Conservation (phyloP, 2,113 vertebrate species). For the Mionectes macconnelli region DNA sequence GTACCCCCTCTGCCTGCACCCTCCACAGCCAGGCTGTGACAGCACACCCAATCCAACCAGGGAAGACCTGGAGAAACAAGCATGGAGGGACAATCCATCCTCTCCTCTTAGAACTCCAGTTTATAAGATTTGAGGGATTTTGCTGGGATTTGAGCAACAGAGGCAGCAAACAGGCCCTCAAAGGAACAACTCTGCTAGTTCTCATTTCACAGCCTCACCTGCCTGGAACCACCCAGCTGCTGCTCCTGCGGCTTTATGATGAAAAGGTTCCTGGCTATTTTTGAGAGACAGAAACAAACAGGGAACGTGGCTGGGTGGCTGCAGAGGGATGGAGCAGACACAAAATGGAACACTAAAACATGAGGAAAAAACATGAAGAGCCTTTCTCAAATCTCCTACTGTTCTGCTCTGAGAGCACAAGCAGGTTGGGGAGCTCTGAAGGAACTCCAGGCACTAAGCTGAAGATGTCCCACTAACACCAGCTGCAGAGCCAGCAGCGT, state of each 20-base stretch:
- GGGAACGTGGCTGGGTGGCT: not conserved
- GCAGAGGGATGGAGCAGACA: not conserved
- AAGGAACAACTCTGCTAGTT: not conserved
- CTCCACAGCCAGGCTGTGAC: not conserved
- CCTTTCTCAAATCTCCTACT: not conserved
- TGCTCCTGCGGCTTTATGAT: not conserved
- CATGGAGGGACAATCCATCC: not conserved
- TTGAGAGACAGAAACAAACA: not conserved
- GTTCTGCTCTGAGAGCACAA: not conserved
- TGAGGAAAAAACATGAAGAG: accelerated
- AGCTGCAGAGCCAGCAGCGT: not conserved
- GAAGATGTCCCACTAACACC: not conserved
- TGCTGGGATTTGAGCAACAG: not conserved
- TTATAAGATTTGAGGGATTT: no score
- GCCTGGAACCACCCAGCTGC: not conserved
- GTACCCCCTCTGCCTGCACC: not conserved
- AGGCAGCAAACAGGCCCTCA: not conserved
- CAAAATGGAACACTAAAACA: not conserved
- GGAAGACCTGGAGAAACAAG: no score
- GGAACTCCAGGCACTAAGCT: not conserved
- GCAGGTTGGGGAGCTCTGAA: not conserved
- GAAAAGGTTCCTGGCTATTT: not conserved
- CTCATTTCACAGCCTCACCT: not conserved
- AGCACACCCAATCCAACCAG: not conserved
- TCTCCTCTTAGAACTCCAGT: not conserved